Evolutionary conservation across 2,888 invertebrate species (phyloP), one percentile per base, ranked within the genome.

Genomic region (Diarsia dahlii): DNA sequence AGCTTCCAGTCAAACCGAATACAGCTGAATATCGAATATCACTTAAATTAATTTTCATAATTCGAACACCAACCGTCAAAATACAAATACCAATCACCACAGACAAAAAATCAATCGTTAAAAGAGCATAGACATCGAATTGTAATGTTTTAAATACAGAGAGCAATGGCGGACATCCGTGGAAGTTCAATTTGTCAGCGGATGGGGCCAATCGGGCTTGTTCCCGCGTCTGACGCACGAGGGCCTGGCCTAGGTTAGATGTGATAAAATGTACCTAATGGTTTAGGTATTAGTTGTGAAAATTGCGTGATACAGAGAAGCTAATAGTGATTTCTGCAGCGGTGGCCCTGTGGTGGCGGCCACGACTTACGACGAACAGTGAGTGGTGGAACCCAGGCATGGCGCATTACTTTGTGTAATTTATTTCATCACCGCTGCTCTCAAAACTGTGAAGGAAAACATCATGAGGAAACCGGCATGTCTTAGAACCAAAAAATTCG

Each of bases 101-200:
- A 13, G 9, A 15, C 23, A 28, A 67, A 82, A 73, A 68, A 56
- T 0, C 23, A 28, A 50, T 52, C 12, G 18, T 67, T 50, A 34
- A 71, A 76, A 46, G 58, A 23, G 48, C 80, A 63, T 39, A 76
- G 66, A 80, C 77, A 86, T 84, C 65, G 78, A 85, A 85, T 67
- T 71, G 62, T 75, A 75, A 78, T 79, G 80, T 87, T 88, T 88
- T 87, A 82, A 84, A 87, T 87, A 79, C 82, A 64, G 71, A 71
- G 70, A 66, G 71, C 79, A 81, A 88, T 84, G 87, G 71, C 87
- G 87, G 87, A 87, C 85, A 74, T 87, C 87, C 87, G 87, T 79
- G 82, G 71, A 78, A 82, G 73, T 79, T 76, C 86, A 84, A 85
- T 89, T 88, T 84, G 77, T 82, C 82, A 68, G 75, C 87, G 87